Percentiles rank a stretch among this genome's conserved stretches.
Conservation (phyloP, 1,140 invertebrate species). For the Tribolium madens region DNA sequence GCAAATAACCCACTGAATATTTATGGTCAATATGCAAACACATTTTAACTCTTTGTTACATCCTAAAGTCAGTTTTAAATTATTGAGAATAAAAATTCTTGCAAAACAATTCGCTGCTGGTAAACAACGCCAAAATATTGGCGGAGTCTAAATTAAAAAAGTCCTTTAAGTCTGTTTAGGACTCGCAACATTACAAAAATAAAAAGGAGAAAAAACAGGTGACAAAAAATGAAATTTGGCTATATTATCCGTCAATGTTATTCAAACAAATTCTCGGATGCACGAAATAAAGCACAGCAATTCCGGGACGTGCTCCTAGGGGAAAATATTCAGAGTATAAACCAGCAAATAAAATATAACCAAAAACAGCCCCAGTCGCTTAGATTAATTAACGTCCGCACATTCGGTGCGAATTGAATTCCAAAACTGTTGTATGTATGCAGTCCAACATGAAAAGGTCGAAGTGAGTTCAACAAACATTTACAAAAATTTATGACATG, state of each 20-base stretch:
- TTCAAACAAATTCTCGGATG: conserved; percentile 8
- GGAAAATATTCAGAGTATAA: conserved; percentile 25
- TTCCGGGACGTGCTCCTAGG: conserved; percentile 2
- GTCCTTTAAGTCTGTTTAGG: background rate
- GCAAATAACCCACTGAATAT: too few species aligned
- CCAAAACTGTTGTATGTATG: conserved; percentile 20
- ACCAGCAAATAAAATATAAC: conserved; percentile 32
- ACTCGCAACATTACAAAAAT: background rate
- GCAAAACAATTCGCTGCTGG: too few species aligned
- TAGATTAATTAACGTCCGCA: conserved; percentile 35
- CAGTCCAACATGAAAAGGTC: background rate
- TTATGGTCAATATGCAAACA: too few species aligned
- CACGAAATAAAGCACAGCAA: conserved; percentile 27
- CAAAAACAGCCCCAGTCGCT: conserved; percentile 18
- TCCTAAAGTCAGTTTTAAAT: too few species aligned
- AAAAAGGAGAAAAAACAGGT: background rate
- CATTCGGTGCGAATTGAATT: conserved; percentile 27
- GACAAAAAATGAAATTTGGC: conserved; percentile 9
- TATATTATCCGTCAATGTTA: conserved; percentile 20
- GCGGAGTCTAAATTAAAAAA: background rate
- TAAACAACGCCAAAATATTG: too few species aligned
- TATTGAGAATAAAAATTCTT: too few species aligned
- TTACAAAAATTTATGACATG: conserved; percentile 33
- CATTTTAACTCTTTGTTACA: too few species aligned
- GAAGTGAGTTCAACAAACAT: conserved; percentile 12